Evolutionary conservation across 1,140 invertebrate species (phyloP).

Genomic region (Plutomurus gul): DNA sequence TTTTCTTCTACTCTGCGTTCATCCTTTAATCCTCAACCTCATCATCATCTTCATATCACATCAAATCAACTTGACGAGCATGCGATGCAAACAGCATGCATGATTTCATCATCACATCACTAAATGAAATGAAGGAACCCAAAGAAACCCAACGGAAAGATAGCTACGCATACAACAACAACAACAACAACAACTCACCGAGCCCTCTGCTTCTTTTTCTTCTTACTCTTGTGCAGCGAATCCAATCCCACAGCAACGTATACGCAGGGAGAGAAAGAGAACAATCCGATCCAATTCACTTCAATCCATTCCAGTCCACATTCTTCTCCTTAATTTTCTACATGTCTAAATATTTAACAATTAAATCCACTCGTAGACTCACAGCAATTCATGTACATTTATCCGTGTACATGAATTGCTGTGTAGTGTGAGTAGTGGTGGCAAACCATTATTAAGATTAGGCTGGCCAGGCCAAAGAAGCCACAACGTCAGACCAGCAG

Average conservation of each 20-base stretch:
- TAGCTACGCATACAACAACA: neutral
- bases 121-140: too few species aligned
- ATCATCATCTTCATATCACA: conserved; percentile 1
- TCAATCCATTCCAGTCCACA: neutral
- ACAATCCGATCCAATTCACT: neutral
- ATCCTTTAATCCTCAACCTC: neutral
- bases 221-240: neutral
- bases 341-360: conserved; percentile 5
- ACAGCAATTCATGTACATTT: neutral
- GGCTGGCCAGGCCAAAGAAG: neutral
- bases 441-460: too few species aligned
- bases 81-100: conserved; percentile 22
- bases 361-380: conserved; percentile 14
- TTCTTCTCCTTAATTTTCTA: conserved; percentile 20
- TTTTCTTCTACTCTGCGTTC: neutral
- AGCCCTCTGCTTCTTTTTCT: neutral
- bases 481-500: neutral
- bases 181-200: neutral
- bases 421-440: neutral
- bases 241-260: neutral
- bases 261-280: neutral
- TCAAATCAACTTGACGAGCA: neutral
- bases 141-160: neutral
- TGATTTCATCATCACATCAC: conserved; percentile 27
- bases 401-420: conserved; percentile 1